Percentiles rank a stretch among this genome's conserved stretches.
These are phyloP conservation scores for Acipenser transmontanus DNA, from an alignment of 2,797 vertebrate genomes.

Conservation along the genomic window DNA sequence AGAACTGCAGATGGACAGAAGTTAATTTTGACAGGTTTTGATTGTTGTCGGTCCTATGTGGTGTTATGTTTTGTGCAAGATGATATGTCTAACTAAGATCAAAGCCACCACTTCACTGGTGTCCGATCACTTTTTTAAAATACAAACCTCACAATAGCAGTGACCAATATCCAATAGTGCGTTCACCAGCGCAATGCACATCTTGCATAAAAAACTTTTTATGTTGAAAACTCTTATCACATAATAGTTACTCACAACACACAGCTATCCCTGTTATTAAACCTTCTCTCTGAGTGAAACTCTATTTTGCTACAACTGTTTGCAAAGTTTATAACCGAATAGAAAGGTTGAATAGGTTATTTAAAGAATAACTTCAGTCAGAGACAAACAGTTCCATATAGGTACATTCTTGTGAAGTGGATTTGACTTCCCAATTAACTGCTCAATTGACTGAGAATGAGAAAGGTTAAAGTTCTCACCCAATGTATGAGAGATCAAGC, in stretches of 20 bases:
- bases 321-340: background rate
- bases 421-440: constrained; percentile 33
- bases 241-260: background rate
- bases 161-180: background rate
- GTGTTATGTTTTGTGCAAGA: constrained; percentile 28
- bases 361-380: constrained; percentile 4
- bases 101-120: no score
- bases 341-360: background rate
- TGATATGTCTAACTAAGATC: constrained; percentile 3
- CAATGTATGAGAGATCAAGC: constrained; percentile 31
- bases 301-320: background rate
- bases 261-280: background rate
- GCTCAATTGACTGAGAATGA: constrained; percentile 29
- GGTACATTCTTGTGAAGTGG: constrained; percentile 28
- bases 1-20: constrained; percentile 41
- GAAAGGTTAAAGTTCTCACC: constrained; percentile 42
- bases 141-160: constrained; percentile 6
- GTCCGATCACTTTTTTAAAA: constrained; percentile 4
- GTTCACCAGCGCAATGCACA: constrained; percentile 4
- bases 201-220: constrained; percentile 5
- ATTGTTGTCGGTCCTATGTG: constrained; percentile 18
- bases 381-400: constrained; percentile 22
- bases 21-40: constrained; percentile 44
- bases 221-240: constrained; percentile 3
- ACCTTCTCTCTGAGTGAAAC: background rate